Base-by-base conservation (phyloP, 1,140 invertebrate species). In the Pogonognathellus flavescens region DNA sequence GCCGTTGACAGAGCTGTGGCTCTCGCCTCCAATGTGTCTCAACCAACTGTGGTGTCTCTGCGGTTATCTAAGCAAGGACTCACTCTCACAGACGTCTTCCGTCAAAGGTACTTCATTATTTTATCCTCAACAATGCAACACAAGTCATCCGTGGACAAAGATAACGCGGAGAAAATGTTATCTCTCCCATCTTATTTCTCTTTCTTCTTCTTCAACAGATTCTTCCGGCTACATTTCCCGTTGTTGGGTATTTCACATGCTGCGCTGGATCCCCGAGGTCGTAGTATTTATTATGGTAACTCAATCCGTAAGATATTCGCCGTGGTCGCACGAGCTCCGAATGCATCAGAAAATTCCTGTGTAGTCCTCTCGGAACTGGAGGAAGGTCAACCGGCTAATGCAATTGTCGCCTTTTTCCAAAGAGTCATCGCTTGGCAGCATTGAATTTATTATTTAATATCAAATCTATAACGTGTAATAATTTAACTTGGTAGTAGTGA, bases 321-420 rank as follows among this genome's bases (percentile, higher is more conserved):
- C 4, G 86, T 85, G 20, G 83, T 85, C 1, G 87, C 83, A n/a
- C 62, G 80, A 14, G 70, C 86, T 20, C 83, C 84, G 20, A 84
- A 52, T 53, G 87, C 82, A 10, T 57, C 31, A 5, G 86, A 84
- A 72, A 88, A 87, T 76, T 87, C 83, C 22, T 87, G 85, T 59
- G 87, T 89, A 14, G 87, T 89, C 9, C 85, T 89, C 3, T 82
- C 84, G 18, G 88, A 89, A 52, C 72, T 86, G 11, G 88, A 89
- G 55, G 85, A 86, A 18, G 86, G 84, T 20, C 88, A 89, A 84
- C 88, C 88, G 8, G 87, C 87, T 8, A 72, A 84, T n/a, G 87
- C 88, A 41, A 89, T 89, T 18, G 84, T 88, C 4, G 80, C 86
- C 11, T 89, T 89, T 80, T 80, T 89, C 60, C 84, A 85, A 60